Evolutionary conservation across 35 echinoderm and acorn worm species (phyloP).

Genomic region (Apostichopus californicus): DNA sequence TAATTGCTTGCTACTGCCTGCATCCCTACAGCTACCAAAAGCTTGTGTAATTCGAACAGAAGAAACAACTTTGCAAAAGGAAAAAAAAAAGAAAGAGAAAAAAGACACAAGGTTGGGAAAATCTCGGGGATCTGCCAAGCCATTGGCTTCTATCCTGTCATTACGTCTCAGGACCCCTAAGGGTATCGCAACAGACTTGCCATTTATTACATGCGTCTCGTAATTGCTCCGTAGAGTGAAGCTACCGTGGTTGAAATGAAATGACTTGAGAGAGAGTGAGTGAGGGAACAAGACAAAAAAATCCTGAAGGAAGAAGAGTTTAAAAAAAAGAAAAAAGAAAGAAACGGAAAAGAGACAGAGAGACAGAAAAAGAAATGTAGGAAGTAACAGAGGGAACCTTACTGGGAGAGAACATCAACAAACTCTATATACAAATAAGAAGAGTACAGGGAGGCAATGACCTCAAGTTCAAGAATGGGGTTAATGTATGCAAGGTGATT

Average conservation of each 20-base stretch:
- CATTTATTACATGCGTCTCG: constrained; percentile 63
- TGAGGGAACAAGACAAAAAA: background rate
- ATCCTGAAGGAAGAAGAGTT: background rate
- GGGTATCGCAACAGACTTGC: constrained; percentile 61
- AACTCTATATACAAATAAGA: background rate
- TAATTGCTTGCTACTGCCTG: constrained; percentile 50
- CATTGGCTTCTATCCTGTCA: constrained; percentile 53
- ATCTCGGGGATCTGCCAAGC: constrained; percentile 45
- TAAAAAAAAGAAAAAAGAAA: background rate
- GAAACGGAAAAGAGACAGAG: background rate
- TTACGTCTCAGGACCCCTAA: constrained; percentile 55
- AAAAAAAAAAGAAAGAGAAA: too few species aligned
- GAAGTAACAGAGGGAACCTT: constrained; percentile 29
- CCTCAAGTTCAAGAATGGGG: constrained; percentile 63
- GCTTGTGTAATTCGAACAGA: constrained; percentile 54
- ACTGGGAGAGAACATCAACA: background rate
- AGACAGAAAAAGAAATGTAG: background rate
- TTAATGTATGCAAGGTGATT: constrained; percentile 66
- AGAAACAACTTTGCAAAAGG: constrained; percentile 18
- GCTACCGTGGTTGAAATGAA: constrained; percentile 48
- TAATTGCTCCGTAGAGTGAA: constrained; percentile 60
- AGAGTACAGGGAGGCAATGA: constrained; percentile 55
- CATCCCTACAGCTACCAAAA: constrained; percentile 48
- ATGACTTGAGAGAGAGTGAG: constrained; percentile 51
- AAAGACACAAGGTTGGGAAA: constrained; percentile 46